Evolutionary conservation across 2,888 invertebrate genomes (phyloP).

Genomic region (Apodemia mormo): DNA sequence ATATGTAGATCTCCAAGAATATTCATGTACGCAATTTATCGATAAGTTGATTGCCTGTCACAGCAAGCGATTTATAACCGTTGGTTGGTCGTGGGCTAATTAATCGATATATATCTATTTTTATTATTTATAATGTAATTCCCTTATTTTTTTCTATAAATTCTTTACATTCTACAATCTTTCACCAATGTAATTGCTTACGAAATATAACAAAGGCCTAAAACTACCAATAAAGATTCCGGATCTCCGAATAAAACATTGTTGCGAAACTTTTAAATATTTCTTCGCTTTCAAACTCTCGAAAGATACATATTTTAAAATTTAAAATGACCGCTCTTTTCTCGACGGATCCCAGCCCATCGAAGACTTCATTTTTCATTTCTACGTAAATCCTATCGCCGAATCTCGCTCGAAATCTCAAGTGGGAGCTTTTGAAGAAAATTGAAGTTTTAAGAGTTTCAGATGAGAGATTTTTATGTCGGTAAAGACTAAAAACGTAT

Average conservation of each 20-base stretch:
- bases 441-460: conserved; percentile 1
- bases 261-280: conserved; percentile 11
- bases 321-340: conserved; percentile 21
- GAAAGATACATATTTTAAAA: conserved; percentile 21
- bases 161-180: too few species aligned
- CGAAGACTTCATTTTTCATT: conserved; percentile 35
- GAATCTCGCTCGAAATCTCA: conserved; percentile 35
- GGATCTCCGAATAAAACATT: neutral
- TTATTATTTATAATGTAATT: too few species aligned
- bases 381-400: conserved; percentile 30
- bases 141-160: too few species aligned
- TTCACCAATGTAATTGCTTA: too few species aligned
- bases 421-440: conserved; percentile 24
- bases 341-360: conserved; percentile 24
- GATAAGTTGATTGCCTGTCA: too few species aligned
- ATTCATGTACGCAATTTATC: too few species aligned
- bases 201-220: neutral
- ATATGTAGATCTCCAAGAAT: too few species aligned
- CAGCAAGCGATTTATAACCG: too few species aligned
- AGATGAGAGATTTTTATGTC: neutral
- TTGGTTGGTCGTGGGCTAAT: too few species aligned
- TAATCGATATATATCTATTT: too few species aligned
- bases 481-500: neutral
- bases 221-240: neutral
- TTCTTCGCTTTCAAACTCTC: conserved; percentile 11